Evolutionary conservation across 2,888 invertebrate genomes (phyloP).

Genomic region (Emmelina monodactyla): DNA sequence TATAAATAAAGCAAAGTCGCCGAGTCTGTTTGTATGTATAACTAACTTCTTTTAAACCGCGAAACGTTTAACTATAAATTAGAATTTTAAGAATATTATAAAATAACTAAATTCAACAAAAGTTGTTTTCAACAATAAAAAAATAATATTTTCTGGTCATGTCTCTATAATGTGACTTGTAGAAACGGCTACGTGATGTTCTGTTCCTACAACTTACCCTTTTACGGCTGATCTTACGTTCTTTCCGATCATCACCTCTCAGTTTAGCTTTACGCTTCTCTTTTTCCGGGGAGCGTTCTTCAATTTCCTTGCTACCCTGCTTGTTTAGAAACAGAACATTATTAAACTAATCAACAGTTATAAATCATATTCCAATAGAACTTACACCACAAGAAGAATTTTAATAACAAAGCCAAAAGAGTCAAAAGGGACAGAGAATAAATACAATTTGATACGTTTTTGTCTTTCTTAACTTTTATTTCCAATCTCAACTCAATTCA

Average conservation of each 20-base stretch:
- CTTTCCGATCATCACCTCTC: slow-evolving; percentile 70
- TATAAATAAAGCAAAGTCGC: too few species aligned
- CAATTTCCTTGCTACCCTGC: slow-evolving; percentile 68
- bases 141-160: too few species aligned
- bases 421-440: slow-evolving; percentile 41
- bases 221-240: slow-evolving; percentile 82
- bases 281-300: slow-evolving; percentile 69
- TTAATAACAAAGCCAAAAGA: slow-evolving; percentile 14
- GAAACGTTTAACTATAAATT: too few species aligned
- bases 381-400: too few species aligned
- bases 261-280: slow-evolving; percentile 76
- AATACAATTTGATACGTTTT: slow-evolving; percentile 20
- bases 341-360: background rate
- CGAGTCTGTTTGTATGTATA: too few species aligned
- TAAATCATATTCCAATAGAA: slow-evolving; percentile 1
- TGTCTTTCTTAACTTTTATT: slow-evolving; percentile 1
- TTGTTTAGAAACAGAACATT: slow-evolving; percentile 51
- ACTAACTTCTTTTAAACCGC: too few species aligned
- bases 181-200: too few species aligned
- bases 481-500: too few species aligned
- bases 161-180: too few species aligned
- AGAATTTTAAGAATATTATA: too few species aligned
- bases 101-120: too few species aligned
- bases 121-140: too few species aligned
- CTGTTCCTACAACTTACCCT: slow-evolving; percentile 62